Conservation (phyloP, 2,113 vertebrate genomes). For the Chionomys nivalis region DNA sequence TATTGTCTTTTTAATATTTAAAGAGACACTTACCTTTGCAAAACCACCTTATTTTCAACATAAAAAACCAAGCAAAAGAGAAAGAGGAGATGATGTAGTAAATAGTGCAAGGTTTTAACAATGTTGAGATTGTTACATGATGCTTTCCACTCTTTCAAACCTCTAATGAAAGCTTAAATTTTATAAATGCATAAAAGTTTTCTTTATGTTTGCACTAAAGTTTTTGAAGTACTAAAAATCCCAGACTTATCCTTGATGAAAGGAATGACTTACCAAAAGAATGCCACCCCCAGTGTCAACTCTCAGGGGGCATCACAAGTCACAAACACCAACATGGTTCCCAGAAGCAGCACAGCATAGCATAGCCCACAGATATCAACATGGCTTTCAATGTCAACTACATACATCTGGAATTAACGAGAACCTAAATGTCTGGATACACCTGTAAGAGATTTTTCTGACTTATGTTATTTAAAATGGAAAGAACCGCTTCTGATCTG, state of each 20-base stretch:
- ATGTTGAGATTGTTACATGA: background rate
- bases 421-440: background rate
- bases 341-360: background rate
- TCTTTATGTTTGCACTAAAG: background rate
- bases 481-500: no score
- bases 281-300: background rate
- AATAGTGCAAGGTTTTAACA: conserved; percentile 2
- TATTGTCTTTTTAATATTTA: conserved; percentile 64
- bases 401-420: background rate
- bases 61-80: conserved; percentile 40
- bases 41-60: background rate
- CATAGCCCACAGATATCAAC: background rate
- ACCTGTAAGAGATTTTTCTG: background rate
- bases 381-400: background rate
- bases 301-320: background rate
- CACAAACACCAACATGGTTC: background rate
- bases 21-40: conserved; percentile 48
- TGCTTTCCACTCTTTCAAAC: conserved; percentile 8
- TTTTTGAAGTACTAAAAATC: background rate
- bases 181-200: background rate
- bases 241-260: background rate
- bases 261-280: background rate
- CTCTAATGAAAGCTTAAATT: background rate
- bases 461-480: background rate
- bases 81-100: background rate